Evolutionary conservation across 1,140 invertebrate genomes (phyloP).

Genomic region (Pararge aegeria): DNA sequence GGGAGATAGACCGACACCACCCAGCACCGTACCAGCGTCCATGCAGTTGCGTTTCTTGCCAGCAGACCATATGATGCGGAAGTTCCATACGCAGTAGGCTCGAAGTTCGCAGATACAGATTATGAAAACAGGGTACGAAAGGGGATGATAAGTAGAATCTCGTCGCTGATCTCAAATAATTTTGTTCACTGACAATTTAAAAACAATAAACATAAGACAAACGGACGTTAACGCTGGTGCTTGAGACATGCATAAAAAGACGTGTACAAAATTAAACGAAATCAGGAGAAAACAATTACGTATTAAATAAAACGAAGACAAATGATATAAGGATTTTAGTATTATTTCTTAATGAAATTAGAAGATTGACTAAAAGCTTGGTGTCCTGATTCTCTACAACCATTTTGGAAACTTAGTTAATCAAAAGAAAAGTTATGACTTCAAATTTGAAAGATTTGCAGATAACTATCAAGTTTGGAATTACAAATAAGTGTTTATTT

Average conservation of each 20-base stretch:
- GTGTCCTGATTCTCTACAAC: slow-evolving; percentile 2
- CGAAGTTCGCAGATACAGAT: slow-evolving; percentile 50
- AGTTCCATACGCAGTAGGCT: slow-evolving; percentile 50
- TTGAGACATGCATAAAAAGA: slow-evolving; percentile 51
- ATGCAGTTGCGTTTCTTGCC: slow-evolving; percentile 65
- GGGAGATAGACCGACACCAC: slow-evolving; percentile 61
- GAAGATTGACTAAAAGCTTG: slow-evolving; percentile 20
- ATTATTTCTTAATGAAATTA: slow-evolving; percentile 5
- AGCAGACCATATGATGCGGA: slow-evolving; percentile 58
- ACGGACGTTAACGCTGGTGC: slow-evolving; percentile 42
- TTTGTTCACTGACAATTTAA: slow-evolving; percentile 44
- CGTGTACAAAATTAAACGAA: slow-evolving; percentile 76
- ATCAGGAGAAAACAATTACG: slow-evolving; percentile 44
- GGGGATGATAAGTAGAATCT: slow-evolving; percentile 65
- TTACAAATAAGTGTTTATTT: too few species aligned
- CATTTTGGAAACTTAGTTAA: too few species aligned
- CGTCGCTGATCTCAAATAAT: slow-evolving; percentile 78
- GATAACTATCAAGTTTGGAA: too few species aligned
- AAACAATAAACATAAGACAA: slow-evolving; percentile 43
- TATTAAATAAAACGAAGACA: slow-evolving; percentile 24
- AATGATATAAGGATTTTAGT: slow-evolving; percentile 18
- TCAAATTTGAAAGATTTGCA: too few species aligned
- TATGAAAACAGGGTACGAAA: slow-evolving; percentile 51
- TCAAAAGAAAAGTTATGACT: too few species aligned
- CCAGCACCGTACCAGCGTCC: slow-evolving; percentile 69